phyloP scores from a whole-genome alignment of 2,113 vertebrate genomes.

The Phylloscopus whistleri region DNA sequence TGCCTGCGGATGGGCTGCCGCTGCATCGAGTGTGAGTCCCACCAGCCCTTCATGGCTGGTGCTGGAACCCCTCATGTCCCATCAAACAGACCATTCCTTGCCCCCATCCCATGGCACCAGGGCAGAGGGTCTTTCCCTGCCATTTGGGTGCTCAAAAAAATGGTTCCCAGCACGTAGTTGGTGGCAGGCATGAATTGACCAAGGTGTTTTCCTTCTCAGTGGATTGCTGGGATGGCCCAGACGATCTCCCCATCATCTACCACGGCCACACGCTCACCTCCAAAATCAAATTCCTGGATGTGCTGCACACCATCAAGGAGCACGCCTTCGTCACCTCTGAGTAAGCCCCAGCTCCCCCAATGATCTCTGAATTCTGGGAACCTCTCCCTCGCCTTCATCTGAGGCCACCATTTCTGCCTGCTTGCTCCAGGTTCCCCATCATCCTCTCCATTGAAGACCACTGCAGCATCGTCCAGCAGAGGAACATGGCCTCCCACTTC shows the following conservation, averaged over 20 bases:
- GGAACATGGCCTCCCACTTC: conserved; percentile 88
- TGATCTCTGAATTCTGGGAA: rapidly evolving
- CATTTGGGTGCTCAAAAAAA: neutral
- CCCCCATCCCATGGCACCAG: rapidly evolving
- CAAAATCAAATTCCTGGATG: conserved; percentile 89
- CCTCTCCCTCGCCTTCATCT: rapidly evolving
- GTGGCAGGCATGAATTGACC: neutral
- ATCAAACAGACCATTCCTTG: neutral
- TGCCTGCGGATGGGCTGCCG: conserved; percentile 87
- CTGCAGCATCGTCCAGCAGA: conserved; percentile 88
- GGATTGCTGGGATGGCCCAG: conserved; percentile 89
- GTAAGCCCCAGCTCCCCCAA: conserved; percentile 47
- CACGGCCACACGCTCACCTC: conserved; percentile 87
- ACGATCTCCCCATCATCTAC: conserved; percentile 89
- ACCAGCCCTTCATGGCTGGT: neutral
- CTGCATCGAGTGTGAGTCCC: conserved; percentile 81
- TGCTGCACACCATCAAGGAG: conserved; percentile 87
- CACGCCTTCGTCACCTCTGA: conserved; percentile 85
- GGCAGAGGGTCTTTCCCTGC: neutral
- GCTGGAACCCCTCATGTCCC: neutral
- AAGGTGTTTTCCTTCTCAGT: conserved; percentile 57
- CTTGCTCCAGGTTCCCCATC: conserved; percentile 77
- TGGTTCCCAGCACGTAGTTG: rapidly evolving
- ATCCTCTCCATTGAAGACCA: conserved; percentile 89
- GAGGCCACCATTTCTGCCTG: neutral